phyloP scores from a whole-genome alignment of 2,797 vertebrate species.

The Apogon talboti region DNA sequence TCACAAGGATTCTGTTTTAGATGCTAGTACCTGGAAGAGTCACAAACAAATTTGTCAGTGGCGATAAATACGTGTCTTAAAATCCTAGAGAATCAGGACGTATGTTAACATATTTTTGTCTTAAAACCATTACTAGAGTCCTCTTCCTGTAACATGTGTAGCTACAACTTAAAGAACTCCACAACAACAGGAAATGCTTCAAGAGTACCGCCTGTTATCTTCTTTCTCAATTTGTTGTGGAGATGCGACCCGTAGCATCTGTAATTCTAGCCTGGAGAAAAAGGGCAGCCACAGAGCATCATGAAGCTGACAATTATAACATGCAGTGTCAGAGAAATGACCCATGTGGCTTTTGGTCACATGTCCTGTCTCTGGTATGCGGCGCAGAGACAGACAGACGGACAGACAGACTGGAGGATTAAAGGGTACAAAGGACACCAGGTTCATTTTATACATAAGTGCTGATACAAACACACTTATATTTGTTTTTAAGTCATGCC shows the following conservation, averaged over 20 bases:
- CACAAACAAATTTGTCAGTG: background rate
- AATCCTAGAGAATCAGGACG: too few species aligned
- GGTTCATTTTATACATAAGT: constrained; percentile 5
- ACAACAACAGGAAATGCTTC: constrained; percentile 54
- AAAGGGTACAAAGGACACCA: constrained; percentile 30
- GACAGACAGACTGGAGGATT: constrained; percentile 18
- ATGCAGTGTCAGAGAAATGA: constrained; percentile 34
- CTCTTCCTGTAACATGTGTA: too few species aligned
- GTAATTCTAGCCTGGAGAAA: constrained; percentile 44
- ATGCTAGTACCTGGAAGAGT: background rate
- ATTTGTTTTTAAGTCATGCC: constrained; percentile 11
- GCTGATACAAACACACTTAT: background rate
- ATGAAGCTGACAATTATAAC: constrained; percentile 39
- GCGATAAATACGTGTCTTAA: background rate
- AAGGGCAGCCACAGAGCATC: constrained; percentile 12
- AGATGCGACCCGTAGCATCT: constrained; percentile 32
- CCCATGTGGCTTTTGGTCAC: constrained; percentile 59
- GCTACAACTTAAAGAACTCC: constrained; percentile 4
- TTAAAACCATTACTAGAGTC: background rate
- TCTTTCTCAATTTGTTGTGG: constrained; percentile 29
- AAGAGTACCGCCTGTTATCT: constrained; percentile 53
- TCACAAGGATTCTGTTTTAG: constrained; percentile 1
- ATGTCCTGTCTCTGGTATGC: constrained; percentile 67
- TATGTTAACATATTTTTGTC: too few species aligned
- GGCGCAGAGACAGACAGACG: constrained; percentile 7